A percentile compares a stretch with the other conserved stretches of the same genome.
Conservation (phyloP, 1,140 invertebrate genomes). For the Drosophila ironensis region DNA sequence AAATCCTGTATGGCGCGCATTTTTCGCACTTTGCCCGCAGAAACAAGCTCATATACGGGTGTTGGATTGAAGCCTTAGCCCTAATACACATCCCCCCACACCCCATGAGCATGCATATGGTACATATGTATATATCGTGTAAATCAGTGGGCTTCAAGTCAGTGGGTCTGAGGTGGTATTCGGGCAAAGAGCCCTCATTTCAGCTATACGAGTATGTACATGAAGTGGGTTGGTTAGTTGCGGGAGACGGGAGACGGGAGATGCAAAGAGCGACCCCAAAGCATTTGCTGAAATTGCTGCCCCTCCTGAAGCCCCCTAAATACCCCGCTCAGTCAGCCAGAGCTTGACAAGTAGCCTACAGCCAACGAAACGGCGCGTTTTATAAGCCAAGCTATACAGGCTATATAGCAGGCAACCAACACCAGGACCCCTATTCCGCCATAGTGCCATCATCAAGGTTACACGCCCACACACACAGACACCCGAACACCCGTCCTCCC, state of each 20-base stretch:
- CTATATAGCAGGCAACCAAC: not conserved
- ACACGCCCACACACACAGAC: slow-evolving; percentile 22
- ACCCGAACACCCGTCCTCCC: slow-evolving; percentile 12
- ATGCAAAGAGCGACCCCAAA: slow-evolving; percentile 9
- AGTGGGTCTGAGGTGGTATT: slow-evolving; percentile 15
- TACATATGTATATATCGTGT: slow-evolving; percentile 29
- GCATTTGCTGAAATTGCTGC: slow-evolving; percentile 42
- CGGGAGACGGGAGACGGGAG: not conserved
- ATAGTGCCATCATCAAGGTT: slow-evolving; percentile 58
- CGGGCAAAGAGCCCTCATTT: slow-evolving; percentile 43
- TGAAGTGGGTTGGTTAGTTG: not conserved
- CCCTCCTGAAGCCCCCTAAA: not conserved
- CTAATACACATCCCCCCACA: slow-evolving; percentile 2
- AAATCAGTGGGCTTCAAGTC: slow-evolving; percentile 45
- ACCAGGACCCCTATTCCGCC: not conserved
- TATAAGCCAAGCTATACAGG: slow-evolving; percentile 45
- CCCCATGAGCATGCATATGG: too few relatives aligned
- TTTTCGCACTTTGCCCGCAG: not conserved
- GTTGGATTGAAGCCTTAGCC: not conserved
- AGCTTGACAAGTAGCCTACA: slow-evolving; percentile 45
- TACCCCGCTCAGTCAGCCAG: not conserved
- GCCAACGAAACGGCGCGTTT: slow-evolving; percentile 49
- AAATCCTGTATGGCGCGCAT: too few relatives aligned
- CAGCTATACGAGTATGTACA: slow-evolving; percentile 18
- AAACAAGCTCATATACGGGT: not conserved